Evolutionary conservation across 2,888 invertebrate species (phyloP), one percentile per base, ranked within the genome.

Genomic region (Dioctria linearis): DNA sequence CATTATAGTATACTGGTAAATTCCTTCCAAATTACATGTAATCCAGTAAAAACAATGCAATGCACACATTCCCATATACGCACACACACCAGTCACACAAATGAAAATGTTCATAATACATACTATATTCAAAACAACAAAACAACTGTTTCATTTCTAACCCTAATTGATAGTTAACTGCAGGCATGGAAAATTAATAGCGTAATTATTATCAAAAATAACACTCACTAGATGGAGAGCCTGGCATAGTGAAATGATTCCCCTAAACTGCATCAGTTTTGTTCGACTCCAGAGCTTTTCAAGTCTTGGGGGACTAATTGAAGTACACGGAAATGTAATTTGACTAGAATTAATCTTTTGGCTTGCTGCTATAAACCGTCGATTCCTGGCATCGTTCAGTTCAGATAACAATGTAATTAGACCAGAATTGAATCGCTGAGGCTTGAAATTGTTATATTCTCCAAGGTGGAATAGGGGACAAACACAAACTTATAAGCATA

Each of bases 301-400:
- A 46, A 75, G 25, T 42, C 42, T 59, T 75, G 42, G 11, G 59
- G 59, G 73, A n/a, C 73, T 51, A 51, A 71, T 71, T 71, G 49
- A 71, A 54, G 71, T 71, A 71, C 59, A 75, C 73, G 73, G 73
- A 75, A 75, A 75, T 75, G 57, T 75, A 75, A 75, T 75, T 75
- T 75, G 57, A 37, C 73, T 59, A 43, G 42, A 75, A 75, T 59
- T 75, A 75, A 75, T 75, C 73, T 75, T 25, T 75, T 59, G 73
- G 59, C 42, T 59, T 75, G 54, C 8, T 73, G 57, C 49, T 75
- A n/a, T 54, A n/a, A 54, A 54, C n/a, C 54, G 59, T 75, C 73
- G 73, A 75, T 59, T 59, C 57, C 51, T 39, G 71, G 25, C 65
- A 8, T 42, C 39, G 57, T 25, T 49, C 37, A n/a, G 73, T 25